Base-by-base conservation (phyloP, 1,140 invertebrate genomes). In the Platyscapa corneri region DNA sequence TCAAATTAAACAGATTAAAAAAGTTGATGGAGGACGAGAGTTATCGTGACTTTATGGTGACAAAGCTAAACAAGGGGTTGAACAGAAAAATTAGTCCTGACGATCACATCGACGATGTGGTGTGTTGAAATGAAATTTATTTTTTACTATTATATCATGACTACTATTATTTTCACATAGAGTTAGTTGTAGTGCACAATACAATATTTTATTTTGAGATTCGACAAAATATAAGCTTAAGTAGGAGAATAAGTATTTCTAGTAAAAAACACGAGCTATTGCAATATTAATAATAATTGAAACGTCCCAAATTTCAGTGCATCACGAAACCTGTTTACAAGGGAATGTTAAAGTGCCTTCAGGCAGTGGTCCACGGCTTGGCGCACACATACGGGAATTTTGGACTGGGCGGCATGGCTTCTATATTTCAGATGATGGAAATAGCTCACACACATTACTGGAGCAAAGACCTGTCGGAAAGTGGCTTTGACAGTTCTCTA, bases 1-100 rank as follows among this genome's bases (percentile, higher is more conserved):
- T 99, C 32, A 99, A 99, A 93, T 92, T 99, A 12, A 98, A 97
- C 90, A 95, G 98, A 56, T 94, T 99, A 32, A 98, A 98, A 90
- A 99, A 99, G 91, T 93, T 99, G 10, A 99, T 99, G 98, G 99
- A 99, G 93, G 99, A 99, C 93, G 99, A 99, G 94, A 99, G 97
- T 82, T 99, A 99, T 94, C 95, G 99, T 49, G 99, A 98, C 91
- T 96, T 99, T 92, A 97, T 99, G 18, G 95, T 99, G 3, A 98
- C 97, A 77, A 98, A 99, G 90, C 94, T 99, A 16, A 99, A 99
- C 92, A 96, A 97, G 88, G 98, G 98, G 85, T 94, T 99, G 32
- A 98, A 98, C 89, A 96, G 96, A 87, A 99, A 99, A 93, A 96
- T 99, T 65, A 96, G 97, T 79, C 98, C 98, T 5, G 97, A 99